These are phyloP conservation scores for Netelia virgata DNA, from an alignment of 2,888 invertebrate species.

Conservation along the genomic window DNA sequence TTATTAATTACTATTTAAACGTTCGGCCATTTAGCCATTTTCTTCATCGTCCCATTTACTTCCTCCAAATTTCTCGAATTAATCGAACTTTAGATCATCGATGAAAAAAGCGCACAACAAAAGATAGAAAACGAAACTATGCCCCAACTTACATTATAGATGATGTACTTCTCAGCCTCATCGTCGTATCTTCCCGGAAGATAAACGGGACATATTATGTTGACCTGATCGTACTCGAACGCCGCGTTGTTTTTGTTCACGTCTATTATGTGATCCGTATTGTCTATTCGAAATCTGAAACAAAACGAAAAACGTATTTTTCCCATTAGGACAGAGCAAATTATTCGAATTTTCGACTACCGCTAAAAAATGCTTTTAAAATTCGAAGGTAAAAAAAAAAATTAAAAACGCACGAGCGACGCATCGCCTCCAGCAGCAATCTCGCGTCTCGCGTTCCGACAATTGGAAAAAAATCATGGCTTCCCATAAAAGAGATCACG, in stretches of 20 bases:
- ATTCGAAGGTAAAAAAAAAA: too few species aligned
- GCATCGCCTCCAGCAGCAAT: background rate
- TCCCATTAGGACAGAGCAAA: background rate
- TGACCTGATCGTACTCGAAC: constrained; percentile 98
- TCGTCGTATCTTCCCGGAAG: constrained; percentile 94
- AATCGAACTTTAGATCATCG: background rate
- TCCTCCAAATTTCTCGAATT: too few species aligned
- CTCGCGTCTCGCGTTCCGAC: too few species aligned
- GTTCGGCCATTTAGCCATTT: too few species aligned
- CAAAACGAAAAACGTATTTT: constrained; percentile 72
- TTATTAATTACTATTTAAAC: too few species aligned
- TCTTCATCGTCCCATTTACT: too few species aligned
- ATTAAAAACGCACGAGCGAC: background rate
- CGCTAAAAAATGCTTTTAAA: too few species aligned
- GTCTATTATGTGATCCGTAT: constrained; percentile 98
- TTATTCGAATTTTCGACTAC: too few species aligned
- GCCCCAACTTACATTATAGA: constrained; percentile 91
- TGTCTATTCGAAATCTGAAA: constrained; percentile 96
- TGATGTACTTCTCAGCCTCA: constrained; percentile 97
- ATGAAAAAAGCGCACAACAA: too few species aligned
- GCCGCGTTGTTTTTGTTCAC: constrained; percentile 96
- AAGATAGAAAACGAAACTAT: background rate
- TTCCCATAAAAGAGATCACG: background rate
- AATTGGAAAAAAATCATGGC: too few species aligned
- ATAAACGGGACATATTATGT: constrained; percentile 97